Evolutionary conservation across 2,888 invertebrate species (phyloP).

Genomic region (Andrena chrysosceles): DNA sequence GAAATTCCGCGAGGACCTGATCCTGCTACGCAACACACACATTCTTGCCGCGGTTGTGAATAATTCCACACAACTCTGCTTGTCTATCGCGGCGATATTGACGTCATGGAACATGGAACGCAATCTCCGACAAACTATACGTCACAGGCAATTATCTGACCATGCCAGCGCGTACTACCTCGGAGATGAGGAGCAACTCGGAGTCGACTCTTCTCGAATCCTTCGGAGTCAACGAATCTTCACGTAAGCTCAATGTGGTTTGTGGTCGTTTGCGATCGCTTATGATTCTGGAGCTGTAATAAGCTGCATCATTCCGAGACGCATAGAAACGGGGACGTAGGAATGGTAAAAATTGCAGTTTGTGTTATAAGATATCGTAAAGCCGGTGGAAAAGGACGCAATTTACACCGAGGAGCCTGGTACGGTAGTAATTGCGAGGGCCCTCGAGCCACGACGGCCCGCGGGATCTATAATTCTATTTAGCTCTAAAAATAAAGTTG

Average conservation of each 20-base stretch:
- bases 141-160: constrained; percentile 16
- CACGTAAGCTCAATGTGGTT: neutral
- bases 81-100: constrained; percentile 31
- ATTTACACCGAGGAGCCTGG: no score
- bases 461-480: no score
- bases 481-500: no score
- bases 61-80: constrained; percentile 35
- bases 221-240: neutral
- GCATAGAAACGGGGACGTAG: no score
- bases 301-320: no score
- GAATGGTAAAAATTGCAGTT: no score
- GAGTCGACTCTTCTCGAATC: neutral
- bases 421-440: no score
- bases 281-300: neutral
- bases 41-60: constrained; percentile 24
- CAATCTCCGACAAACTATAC: constrained; percentile 23
- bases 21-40: neutral
- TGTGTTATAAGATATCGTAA: no score
- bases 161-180: neutral
- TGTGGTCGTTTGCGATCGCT: neutral
- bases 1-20: constrained; percentile 11
- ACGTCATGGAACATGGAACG: constrained; percentile 19
- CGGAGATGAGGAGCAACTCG: neutral
- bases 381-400: no score
- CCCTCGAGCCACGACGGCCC: no score